Percentiles rank a stretch among this genome's conserved stretches.
phyloP scores from a whole-genome alignment of 2,797 vertebrate genomes.

The Meda fulgida region DNA sequence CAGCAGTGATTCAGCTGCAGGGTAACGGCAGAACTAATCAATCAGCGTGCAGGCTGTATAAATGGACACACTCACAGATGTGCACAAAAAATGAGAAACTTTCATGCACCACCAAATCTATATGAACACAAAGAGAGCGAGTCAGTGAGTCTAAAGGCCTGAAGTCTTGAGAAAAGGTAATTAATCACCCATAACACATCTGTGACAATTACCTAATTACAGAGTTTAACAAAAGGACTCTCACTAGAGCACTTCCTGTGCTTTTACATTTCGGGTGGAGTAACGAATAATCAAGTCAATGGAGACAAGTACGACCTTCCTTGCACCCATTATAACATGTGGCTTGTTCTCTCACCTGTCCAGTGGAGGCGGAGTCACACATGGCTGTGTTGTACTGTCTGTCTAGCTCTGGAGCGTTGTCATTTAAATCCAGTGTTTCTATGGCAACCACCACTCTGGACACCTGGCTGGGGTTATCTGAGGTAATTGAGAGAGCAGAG shows the following conservation, averaged over 20 bases:
- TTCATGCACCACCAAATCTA: constrained; percentile 3
- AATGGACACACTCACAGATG: constrained; percentile 40
- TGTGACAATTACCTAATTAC: constrained; percentile 61
- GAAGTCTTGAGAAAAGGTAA: constrained; percentile 52
- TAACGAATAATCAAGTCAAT: constrained; percentile 14
- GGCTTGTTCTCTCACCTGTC: constrained; percentile 80
- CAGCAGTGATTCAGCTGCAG: constrained; percentile 35
- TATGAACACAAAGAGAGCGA: constrained; percentile 56
- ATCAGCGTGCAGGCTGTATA: constrained; percentile 22
- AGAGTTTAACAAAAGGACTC: constrained; percentile 52
- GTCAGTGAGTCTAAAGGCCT: constrained; percentile 67
- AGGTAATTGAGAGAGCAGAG: constrained; percentile 28
- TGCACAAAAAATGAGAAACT: constrained; percentile 13
- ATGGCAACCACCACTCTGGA: constrained; percentile 85
- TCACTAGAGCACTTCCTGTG: constrained; percentile 13
- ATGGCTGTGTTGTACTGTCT: constrained; percentile 85
- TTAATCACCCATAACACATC: constrained; percentile 46
- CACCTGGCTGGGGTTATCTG: constrained; percentile 89
- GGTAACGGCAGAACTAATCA: constrained; percentile 24
- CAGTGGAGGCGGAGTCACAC: constrained; percentile 84
- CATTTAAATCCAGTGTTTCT: constrained; percentile 89
- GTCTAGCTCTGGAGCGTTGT: constrained; percentile 89
- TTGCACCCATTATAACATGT: constrained; percentile 2
- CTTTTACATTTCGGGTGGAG: background rate
- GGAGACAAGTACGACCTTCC: constrained; percentile 12